Evolutionary conservation across 2,888 invertebrate species (phyloP).

Genomic region (Amblyjoppa fuscipennis): DNA sequence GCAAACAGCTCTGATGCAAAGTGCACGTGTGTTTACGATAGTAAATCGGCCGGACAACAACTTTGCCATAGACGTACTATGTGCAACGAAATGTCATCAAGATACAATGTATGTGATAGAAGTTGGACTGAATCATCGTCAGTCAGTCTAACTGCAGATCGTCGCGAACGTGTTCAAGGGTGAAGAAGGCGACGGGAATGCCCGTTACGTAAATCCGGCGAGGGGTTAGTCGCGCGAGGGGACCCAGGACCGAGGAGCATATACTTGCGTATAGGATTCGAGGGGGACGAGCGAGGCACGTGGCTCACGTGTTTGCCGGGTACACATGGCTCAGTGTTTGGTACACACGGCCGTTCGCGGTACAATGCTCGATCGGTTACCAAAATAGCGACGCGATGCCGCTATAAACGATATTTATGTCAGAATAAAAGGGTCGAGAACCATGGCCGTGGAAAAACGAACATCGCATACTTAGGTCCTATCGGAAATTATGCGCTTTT

Average conservation of each 20-base stretch:
- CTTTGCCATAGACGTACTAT: conserved; percentile 60
- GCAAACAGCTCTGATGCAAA: conserved; percentile 77
- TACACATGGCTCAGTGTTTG: conserved; percentile 83
- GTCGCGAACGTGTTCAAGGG: conserved; percentile 4
- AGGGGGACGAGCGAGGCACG: conserved; percentile 78
- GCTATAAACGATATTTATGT: conserved; percentile 85
- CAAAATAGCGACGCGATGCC: conserved; percentile 83
- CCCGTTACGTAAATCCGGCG: conserved; percentile 78
- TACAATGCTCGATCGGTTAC: conserved; percentile 84
- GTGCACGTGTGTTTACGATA: conserved; percentile 80
- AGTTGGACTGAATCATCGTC: background rate
- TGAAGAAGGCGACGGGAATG: conserved; percentile 50
- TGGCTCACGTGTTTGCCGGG: conserved; percentile 84
- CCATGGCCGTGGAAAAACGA: conserved; percentile 78
- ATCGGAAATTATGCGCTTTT: conserved; percentile 36
- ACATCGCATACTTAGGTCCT: conserved; percentile 42
- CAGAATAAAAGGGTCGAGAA: conserved; percentile 81
- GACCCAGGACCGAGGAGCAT: conserved; percentile 35
- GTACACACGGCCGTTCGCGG: conserved; percentile 79
- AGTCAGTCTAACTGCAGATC: background rate
- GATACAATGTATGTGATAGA: conserved; percentile 57
- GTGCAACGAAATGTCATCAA: conserved; percentile 70
- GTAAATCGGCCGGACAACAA: conserved; percentile 70
- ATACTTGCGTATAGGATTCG: conserved; percentile 66
- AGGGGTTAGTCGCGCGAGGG: conserved; percentile 59